Evolutionary conservation across 2,888 invertebrate species (phyloP).

Genomic region (Nymphalis urticae): DNA sequence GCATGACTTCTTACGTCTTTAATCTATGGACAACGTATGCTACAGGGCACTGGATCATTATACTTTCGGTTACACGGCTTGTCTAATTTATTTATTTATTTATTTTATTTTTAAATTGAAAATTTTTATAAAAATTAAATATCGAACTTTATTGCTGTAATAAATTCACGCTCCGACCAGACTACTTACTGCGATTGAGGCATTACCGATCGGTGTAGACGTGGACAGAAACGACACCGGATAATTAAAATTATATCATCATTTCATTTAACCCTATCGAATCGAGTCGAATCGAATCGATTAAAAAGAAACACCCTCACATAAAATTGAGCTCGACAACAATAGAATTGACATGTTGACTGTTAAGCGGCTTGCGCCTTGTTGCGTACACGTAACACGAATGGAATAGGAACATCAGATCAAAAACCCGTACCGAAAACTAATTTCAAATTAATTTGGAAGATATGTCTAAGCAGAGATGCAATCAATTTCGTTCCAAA

Average conservation of each 20-base stretch:
- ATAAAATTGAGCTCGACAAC: constrained; percentile 77
- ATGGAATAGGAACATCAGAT: constrained; percentile 80
- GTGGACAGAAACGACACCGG: constrained; percentile 72
- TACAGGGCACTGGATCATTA: constrained; percentile 80
- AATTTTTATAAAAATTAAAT: constrained; percentile 73
- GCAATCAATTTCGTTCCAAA: constrained; percentile 68
- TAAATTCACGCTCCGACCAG: constrained; percentile 73
- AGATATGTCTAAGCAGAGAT: constrained; percentile 70
- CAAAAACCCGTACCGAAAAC: constrained; percentile 77
- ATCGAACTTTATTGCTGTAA: constrained; percentile 69
- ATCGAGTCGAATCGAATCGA: constrained; percentile 53
- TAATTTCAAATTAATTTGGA: constrained; percentile 72
- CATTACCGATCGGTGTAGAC: constrained; percentile 56
- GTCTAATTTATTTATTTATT: constrained; percentile 48
- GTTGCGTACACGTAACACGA: constrained; percentile 65
- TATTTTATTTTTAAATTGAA: constrained; percentile 58
- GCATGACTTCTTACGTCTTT: constrained; percentile 78
- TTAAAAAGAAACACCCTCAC: constrained; percentile 71
- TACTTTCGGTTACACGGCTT: constrained; percentile 72
- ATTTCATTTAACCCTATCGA: constrained; percentile 46
- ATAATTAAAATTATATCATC: constrained; percentile 51
- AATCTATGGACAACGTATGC: constrained; percentile 78
- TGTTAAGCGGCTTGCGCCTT: constrained; percentile 55
- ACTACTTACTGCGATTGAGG: constrained; percentile 61
- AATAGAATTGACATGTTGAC: constrained; percentile 76